Evolutionary conservation across 2,113 vertebrate species (phyloP).

Genomic region (Mesocricetus auratus): DNA sequence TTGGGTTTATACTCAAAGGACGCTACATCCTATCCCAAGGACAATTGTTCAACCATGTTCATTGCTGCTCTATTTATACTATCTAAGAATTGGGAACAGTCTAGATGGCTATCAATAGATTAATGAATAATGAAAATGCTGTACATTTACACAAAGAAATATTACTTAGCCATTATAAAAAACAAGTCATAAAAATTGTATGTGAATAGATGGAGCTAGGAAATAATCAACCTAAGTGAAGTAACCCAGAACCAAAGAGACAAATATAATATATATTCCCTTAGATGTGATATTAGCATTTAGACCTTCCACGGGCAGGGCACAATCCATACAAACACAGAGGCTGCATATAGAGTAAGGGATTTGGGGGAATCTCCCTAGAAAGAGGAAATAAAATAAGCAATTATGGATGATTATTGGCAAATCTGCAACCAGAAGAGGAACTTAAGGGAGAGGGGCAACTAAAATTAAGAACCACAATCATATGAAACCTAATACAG

Average conservation of each 20-base stretch:
- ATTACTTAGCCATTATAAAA: not conserved
- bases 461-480: not conserved
- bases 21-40: not conserved
- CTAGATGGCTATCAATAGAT: not conserved
- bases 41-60: not conserved
- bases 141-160: not conserved
- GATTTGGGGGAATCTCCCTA: not conserved
- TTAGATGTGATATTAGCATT: not conserved
- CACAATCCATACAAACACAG: not conserved
- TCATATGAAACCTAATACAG: not conserved
- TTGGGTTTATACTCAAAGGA: not conserved
- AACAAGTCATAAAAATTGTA: not conserved
- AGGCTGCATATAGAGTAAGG: not conserved
- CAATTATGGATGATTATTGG: not conserved
- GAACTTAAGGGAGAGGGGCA: not conserved
- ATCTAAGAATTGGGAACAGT: not conserved
- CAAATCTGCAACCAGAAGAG: not conserved
- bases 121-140: not conserved
- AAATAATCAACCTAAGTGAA: not conserved
- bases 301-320: not conserved
- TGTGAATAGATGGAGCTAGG: not conserved
- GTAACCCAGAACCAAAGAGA: not conserved
- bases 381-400: not conserved
- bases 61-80: not conserved
- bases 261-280: not conserved